Evolutionary conservation across 1,140 invertebrate genomes (phyloP), one percentile per base, ranked within the genome.

Genomic region (Heliconius eleuchia): DNA sequence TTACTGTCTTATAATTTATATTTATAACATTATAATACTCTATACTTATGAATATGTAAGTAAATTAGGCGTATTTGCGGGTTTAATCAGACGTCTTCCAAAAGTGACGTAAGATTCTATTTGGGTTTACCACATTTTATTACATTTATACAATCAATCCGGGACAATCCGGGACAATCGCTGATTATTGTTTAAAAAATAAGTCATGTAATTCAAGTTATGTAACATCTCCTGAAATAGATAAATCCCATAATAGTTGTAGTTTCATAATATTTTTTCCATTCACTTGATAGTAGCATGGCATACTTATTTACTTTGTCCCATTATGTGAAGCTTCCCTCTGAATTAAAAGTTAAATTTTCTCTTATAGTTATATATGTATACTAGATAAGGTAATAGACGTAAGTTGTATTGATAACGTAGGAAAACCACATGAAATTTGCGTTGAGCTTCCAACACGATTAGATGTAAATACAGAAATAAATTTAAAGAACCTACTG

Each of bases 381-480:
- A 27, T 66, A 50, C 71, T 76, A 80, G 11, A 73, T 82, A 78
- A 82, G 77, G 39, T 71, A 80, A 66, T 81, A 84, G 82, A 80
- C 73, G 30, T 81, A 83, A 83, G 79, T 80, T 71, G 60, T 82
- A 82, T 74, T 83, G 85, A 86, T 92, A 89, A 84, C 84, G 60
- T 66, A 77, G 73, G 78, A 78, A 90, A 90, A 91, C 83, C 86
- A 91, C 91, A 92, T 85, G 87, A 93, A 91, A 93, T 92, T 92
- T 92, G 91, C 92, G 92, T 94, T 94, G 92, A 94, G 92, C 92
- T 94, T 94, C 92, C 92, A 94, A 93, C 92, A 94, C 92, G 91
- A 92, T 94, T 94, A 94, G 92, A 89, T 94, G 91, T 94, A 94
- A 87, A 94, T 94, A 94, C 88, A 90, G 86, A 91, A 86, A 87